Conservation (phyloP, 2,113 vertebrate genomes). For the Cichladusa arquata region DNA sequence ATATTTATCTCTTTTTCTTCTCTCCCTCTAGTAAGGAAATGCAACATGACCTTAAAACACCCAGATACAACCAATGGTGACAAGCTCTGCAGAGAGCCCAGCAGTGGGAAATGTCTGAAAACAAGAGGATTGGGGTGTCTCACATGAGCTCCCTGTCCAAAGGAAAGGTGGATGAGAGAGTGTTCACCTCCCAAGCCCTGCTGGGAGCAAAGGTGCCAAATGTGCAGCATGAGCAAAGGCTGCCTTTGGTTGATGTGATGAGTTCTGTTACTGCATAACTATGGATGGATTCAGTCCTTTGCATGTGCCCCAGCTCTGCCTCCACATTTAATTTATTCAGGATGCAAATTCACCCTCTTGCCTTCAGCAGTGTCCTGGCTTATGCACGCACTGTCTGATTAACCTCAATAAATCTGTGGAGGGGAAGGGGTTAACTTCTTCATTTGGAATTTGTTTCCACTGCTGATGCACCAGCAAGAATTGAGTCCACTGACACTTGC, state of each 20-base stretch:
- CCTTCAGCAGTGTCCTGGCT: background rate
- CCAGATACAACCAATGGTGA: background rate
- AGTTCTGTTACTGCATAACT: accelerated
- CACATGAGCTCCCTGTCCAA: background rate
- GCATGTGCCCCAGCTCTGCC: background rate
- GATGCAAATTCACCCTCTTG: background rate
- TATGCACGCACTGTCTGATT: background rate
- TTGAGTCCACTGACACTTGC: conserved; percentile 18
- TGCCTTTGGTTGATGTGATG: background rate
- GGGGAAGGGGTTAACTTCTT: conserved; percentile 37
- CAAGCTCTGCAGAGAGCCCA: background rate
- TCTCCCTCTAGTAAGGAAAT: background rate
- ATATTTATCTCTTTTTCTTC: background rate
- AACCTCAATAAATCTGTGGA: background rate
- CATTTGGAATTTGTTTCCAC: background rate
- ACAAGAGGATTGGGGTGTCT: background rate
- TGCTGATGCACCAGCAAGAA: conserved; percentile 1
- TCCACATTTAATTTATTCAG: background rate
- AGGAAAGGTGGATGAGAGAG: background rate
- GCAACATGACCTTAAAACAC: background rate
- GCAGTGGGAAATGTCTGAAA: background rate
- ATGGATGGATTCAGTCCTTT: background rate
- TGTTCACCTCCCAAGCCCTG: background rate
- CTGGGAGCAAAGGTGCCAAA: background rate
- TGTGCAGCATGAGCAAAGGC: background rate